Conservation (phyloP, 2,797 vertebrate genomes). For the Hipposideros larvatus region DNA sequence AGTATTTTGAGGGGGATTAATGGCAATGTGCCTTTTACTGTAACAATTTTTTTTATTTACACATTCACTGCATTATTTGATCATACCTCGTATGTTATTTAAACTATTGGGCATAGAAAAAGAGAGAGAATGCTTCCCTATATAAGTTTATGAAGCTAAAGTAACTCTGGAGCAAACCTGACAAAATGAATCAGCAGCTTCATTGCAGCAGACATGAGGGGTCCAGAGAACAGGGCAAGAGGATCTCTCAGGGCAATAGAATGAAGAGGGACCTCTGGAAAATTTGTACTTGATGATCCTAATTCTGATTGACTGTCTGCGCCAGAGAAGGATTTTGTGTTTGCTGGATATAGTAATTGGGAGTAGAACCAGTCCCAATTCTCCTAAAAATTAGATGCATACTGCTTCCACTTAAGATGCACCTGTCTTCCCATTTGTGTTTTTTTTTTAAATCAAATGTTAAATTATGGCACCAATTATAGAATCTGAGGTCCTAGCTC, state of each 20-base stretch:
- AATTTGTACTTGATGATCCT: not conserved
- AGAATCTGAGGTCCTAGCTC: not conserved
- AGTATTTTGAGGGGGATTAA: no score
- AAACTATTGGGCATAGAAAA: slow-evolving; percentile 1
- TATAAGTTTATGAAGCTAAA: not conserved
- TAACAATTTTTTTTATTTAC: no score
- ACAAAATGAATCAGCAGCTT: not conserved
- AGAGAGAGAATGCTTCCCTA: not conserved
- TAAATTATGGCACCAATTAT: not conserved
- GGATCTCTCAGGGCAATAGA: not conserved
- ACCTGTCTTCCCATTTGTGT: not conserved
- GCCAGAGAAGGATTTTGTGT: not conserved
- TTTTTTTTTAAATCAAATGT: not conserved
- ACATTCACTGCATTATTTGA: no score
- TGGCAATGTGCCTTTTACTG: no score
- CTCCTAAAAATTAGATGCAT: not conserved
- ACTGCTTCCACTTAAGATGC: not conserved
- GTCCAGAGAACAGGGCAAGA: not conserved
- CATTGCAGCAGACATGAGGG: not conserved
- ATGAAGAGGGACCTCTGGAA: not conserved
- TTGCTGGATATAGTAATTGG: not conserved
- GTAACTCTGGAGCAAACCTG: not conserved
- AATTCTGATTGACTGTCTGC: not conserved
- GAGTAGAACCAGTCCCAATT: not conserved
- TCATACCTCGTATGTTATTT: not conserved